A percentile compares a stretch with the other conserved stretches of the same genome.
phyloP scores from a whole-genome alignment of 2,797 vertebrate species.

The Anabacerthia variegaticeps region DNA sequence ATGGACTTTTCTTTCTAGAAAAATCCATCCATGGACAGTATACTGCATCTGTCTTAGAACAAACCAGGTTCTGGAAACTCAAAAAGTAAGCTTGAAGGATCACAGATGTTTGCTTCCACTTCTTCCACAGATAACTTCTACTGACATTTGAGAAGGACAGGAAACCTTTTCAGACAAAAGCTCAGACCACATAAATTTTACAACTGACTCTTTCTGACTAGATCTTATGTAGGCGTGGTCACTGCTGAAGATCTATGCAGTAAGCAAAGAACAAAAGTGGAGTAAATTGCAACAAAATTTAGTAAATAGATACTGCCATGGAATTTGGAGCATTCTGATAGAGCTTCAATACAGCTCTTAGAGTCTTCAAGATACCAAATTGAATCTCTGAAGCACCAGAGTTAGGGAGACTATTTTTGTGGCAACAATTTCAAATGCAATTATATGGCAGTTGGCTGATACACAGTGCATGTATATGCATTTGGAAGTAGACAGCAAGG shows the following conservation, averaged over 20 bases:
- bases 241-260: neutral
- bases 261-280: neutral
- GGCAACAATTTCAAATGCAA: neutral
- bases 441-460: neutral
- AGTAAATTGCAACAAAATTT: neutral
- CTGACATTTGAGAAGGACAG: neutral
- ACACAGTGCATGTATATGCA: rapidly evolving
- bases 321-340: neutral
- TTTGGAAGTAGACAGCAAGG: neutral
- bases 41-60: neutral
- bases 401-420: neutral
- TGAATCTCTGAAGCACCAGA: neutral
- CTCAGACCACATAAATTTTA: neutral
- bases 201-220: neutral
- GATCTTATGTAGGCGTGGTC: neutral
- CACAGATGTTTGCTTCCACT: neutral
- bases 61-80: neutral
- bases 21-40: neutral
- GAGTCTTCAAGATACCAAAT: neutral
- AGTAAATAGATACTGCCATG: neutral
- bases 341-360: neutral
- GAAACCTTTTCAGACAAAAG: neutral
- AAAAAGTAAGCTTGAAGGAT: neutral
- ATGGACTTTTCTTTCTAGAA: neutral
- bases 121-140: neutral